Evolutionary conservation across 2,888 invertebrate genomes (phyloP).

Genomic region (Pseudococcus longispinus): DNA sequence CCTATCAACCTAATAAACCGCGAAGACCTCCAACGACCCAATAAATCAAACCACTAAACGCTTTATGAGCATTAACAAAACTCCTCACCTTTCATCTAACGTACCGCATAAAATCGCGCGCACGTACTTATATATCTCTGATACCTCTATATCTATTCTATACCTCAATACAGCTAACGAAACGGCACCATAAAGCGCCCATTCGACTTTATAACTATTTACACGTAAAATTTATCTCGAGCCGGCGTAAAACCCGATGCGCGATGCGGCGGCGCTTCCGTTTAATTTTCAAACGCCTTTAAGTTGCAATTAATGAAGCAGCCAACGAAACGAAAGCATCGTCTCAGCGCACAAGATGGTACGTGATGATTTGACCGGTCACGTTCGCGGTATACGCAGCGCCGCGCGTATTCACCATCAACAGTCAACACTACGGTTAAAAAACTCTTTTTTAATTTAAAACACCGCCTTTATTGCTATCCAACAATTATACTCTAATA

Average conservation of each 20-base stretch:
- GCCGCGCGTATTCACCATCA: not conserved
- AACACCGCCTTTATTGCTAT: slow-evolving; percentile 27
- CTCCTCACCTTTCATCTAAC: not conserved
- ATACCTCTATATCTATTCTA: not conserved
- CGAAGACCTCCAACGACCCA: not conserved
- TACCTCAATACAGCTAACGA: not conserved
- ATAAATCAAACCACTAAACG: slow-evolving; percentile 9
- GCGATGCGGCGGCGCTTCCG: slow-evolving; percentile 3
- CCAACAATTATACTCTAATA: slow-evolving; percentile 45
- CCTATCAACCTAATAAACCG: not conserved
- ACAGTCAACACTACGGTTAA: slow-evolving; percentile 33
- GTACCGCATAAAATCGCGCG: not conserved
- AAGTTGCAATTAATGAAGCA: slow-evolving; percentile 32
- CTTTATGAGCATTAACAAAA: not conserved
- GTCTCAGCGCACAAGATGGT: not conserved
- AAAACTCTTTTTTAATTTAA: slow-evolving; percentile 44
- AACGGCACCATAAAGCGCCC: slow-evolving; percentile 2
- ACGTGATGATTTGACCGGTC: slow-evolving; percentile 43
- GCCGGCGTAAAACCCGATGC: not conserved
- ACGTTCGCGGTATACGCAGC: slow-evolving; percentile 9
- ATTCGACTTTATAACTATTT: slow-evolving; percentile 9
- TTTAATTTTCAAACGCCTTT: slow-evolving; percentile 42
- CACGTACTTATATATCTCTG: not conserved
- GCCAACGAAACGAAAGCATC: slow-evolving; percentile 21
- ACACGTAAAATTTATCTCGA: slow-evolving; percentile 26